phyloP scores from a whole-genome alignment of 2,888 invertebrate species.

The Morinoia aosen region DNA sequence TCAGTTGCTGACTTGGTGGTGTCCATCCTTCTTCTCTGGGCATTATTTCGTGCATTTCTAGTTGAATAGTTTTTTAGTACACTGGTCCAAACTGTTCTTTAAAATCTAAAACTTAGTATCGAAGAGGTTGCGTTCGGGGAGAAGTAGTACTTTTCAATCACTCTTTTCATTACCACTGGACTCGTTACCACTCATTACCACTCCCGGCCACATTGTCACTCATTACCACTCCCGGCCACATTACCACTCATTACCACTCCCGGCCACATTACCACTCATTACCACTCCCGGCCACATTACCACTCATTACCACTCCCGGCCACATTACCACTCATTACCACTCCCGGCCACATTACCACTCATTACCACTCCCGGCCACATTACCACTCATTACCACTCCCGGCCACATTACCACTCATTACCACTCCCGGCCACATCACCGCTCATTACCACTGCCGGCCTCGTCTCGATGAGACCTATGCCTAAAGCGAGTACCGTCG shows the following conservation, averaged over 20 bases:
- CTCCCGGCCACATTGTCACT: neutral
- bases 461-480: too few relatives aligned
- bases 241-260: too few relatives aligned
- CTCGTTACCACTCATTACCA: neutral
- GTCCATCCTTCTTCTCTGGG: neutral
- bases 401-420: too few relatives aligned
- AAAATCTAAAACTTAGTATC: too few relatives aligned
- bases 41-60: neutral
- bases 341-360: neutral
- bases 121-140: too few relatives aligned
- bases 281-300: too few relatives aligned
- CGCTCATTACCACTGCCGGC: too few relatives aligned
- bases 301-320: neutral
- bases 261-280: too few relatives aligned
- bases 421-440: too few relatives aligned
- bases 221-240: neutral
- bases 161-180: neutral
- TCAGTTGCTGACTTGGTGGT: neutral
- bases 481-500: neutral
- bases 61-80: neutral
- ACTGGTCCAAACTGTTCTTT: too few relatives aligned
- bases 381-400: neutral
- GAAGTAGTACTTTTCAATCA: neutral
- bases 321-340: neutral
- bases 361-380: neutral